Conservation (phyloP, 2,888 invertebrate genomes). For the Drosophila birchii region DNA sequence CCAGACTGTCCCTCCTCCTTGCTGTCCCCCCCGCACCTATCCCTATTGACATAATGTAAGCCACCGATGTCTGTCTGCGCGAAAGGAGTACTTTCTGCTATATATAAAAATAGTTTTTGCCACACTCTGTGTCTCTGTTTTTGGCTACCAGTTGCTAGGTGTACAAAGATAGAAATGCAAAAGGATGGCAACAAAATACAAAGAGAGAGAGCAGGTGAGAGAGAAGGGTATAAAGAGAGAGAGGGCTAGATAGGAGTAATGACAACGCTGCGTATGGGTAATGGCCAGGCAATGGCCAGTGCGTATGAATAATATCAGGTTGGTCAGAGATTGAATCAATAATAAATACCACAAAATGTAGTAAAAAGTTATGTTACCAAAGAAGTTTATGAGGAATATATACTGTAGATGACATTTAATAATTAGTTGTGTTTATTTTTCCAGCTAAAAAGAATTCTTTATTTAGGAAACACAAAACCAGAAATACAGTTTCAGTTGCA, state of each 20-base stretch:
- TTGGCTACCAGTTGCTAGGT: conserved; percentile 68
- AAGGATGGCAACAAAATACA: conserved; percentile 22
- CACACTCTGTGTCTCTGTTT: conserved; percentile 15
- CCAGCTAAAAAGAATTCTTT: neutral
- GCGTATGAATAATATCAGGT: conserved; percentile 23
- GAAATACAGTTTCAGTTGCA: conserved; percentile 17
- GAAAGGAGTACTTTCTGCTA: conserved; percentile 22
- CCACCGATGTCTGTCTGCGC: conserved; percentile 43
- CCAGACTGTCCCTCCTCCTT: conserved; percentile 57
- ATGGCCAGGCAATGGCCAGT: conserved; percentile 12
- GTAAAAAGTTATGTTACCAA: neutral
- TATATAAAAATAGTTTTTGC: conserved; percentile 70
- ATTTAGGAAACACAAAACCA: neutral
- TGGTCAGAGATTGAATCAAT: neutral
- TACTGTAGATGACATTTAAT: neutral
- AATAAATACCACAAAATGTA: neutral
- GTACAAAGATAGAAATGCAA: conserved; percentile 52
- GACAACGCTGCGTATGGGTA: conserved; percentile 34
- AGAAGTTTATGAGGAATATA: neutral
- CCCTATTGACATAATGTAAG: conserved; percentile 77
- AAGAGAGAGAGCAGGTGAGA: conserved; percentile 1
- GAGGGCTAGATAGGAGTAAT: conserved; percentile 5
- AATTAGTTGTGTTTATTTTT: neutral
- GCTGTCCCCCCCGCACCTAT: conserved; percentile 41
- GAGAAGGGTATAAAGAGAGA: conserved; percentile 5